Percentiles rank a stretch among this genome's conserved stretches.
Conservation (phyloP, 2,113 vertebrate genomes). For the Notothenia coriiceps region DNA sequence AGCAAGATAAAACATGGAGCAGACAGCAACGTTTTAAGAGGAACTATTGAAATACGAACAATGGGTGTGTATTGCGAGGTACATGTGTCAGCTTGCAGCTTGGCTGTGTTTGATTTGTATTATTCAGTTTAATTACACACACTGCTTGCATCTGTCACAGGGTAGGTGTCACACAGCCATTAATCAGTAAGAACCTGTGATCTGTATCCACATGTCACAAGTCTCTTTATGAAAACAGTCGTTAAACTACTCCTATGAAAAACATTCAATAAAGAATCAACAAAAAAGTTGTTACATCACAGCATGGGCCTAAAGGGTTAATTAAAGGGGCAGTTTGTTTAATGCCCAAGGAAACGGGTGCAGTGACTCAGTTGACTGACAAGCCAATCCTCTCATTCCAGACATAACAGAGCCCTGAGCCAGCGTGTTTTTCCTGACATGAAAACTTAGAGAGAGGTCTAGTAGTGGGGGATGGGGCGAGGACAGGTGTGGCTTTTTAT, state of each 20-base stretch:
- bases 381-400: conserved; percentile 61
- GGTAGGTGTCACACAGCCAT: conserved; percentile 12
- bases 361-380: conserved; percentile 50
- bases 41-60: conserved; percentile 10
- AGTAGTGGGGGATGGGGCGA: not conserved
- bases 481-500: conserved; percentile 3
- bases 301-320: conserved; percentile 12
- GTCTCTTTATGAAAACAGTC: conserved; percentile 7
- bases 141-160: conserved; percentile 19
- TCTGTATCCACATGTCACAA: conserved; percentile 18
- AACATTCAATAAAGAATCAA: not conserved
- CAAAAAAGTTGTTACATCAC: conserved; percentile 10
- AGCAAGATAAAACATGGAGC: conserved; percentile 39
- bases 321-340: conserved; percentile 46
- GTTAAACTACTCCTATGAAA: not conserved
- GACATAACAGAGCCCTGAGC: conserved; percentile 40
- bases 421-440: conserved; percentile 37
- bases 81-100: conserved; percentile 30
- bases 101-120: conserved; percentile 44
- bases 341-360: conserved; percentile 23
- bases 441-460: not conserved
- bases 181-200: conserved; percentile 23
- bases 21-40: conserved; percentile 24
- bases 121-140: conserved; percentile 28
- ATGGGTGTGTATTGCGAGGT: conserved; percentile 28